These are phyloP conservation scores for Falco columbarius DNA, from an alignment of 2,797 vertebrate genomes.

Conservation along the genomic window DNA sequence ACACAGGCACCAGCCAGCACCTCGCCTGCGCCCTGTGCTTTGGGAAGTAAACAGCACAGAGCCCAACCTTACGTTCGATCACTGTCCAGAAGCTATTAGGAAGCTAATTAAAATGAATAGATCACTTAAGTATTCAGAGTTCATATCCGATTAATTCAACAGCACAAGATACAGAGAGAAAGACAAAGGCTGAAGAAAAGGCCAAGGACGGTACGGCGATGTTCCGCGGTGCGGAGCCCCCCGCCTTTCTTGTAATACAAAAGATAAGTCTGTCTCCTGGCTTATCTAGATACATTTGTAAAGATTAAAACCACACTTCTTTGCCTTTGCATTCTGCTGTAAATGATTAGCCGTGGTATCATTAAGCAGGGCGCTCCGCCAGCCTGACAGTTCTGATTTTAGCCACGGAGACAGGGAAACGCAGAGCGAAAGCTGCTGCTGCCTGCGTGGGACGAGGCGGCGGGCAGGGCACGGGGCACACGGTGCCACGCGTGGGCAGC, in stretches of 20 bases:
- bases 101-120: conserved; percentile 69
- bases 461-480: not conserved
- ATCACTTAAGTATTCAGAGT: conserved; percentile 58
- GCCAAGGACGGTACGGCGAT: conserved; percentile 1
- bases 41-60: conserved; percentile 1
- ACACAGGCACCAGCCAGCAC: rapidly evolving
- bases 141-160: conserved; percentile 65
- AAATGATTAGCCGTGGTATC: conserved; percentile 1
- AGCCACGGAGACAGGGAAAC: not conserved
- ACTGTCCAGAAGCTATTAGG: conserved; percentile 62
- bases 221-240: not conserved
- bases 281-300: conserved; percentile 60
- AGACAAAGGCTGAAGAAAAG: conserved; percentile 63
- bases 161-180: not conserved
- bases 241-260: conserved; percentile 11
- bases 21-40: not conserved
- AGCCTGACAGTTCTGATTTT: not conserved
- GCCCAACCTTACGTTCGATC: not conserved
- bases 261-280: conserved; percentile 54
- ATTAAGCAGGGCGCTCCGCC: not conserved
- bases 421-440: not conserved
- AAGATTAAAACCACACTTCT: conserved; percentile 45
- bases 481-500: not conserved
- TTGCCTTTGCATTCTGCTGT: conserved; percentile 22
- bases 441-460: not conserved